A percentile compares a stretch with the other conserved stretches of the same genome.
These are phyloP conservation scores for Mus pahari DNA, from an alignment of 2,113 vertebrate genomes.

Conservation along the genomic window DNA sequence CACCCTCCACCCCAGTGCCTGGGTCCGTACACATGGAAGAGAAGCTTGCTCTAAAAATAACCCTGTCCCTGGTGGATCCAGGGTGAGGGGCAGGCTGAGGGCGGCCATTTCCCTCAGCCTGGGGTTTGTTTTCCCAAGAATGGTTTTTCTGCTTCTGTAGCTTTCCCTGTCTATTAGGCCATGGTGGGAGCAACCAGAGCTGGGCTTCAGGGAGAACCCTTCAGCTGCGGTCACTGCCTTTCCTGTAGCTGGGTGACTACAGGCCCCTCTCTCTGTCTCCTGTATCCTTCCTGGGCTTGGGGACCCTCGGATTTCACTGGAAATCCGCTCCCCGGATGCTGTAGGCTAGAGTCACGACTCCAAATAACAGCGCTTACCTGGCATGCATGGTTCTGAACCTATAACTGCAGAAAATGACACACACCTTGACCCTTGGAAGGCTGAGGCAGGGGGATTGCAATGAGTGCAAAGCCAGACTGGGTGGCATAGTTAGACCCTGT, in stretches of 20 bases:
- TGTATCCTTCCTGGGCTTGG: not conserved
- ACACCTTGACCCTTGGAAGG: not conserved
- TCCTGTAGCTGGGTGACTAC: not conserved
- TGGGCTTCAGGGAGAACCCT: not conserved
- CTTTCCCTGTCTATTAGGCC: not conserved
- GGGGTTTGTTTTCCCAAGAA: not conserved
- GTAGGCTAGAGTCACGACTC: not conserved
- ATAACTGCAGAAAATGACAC: not conserved
- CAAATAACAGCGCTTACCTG: not conserved
- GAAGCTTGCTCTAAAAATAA: constrained; percentile 73
- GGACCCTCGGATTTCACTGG: fast-evolving
- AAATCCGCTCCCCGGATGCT: not conserved
- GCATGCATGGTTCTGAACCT: not conserved
- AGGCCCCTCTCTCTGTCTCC: not conserved
- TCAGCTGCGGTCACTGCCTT: fast-evolving
- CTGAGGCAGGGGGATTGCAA: not conserved
- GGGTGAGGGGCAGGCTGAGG: fast-evolving
- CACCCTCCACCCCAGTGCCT: not conserved
- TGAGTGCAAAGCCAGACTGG: not conserved
- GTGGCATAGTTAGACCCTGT: not conserved
- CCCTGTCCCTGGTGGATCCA: not conserved
- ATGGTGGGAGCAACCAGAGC: not conserved
- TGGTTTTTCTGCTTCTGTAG: not conserved
- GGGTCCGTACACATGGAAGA: not conserved
- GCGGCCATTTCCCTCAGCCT: not conserved